These are phyloP conservation scores for Enteromius afrohamiltoni DNA, from an alignment of 2,797 vertebrate species.

Conservation along the genomic window DNA sequence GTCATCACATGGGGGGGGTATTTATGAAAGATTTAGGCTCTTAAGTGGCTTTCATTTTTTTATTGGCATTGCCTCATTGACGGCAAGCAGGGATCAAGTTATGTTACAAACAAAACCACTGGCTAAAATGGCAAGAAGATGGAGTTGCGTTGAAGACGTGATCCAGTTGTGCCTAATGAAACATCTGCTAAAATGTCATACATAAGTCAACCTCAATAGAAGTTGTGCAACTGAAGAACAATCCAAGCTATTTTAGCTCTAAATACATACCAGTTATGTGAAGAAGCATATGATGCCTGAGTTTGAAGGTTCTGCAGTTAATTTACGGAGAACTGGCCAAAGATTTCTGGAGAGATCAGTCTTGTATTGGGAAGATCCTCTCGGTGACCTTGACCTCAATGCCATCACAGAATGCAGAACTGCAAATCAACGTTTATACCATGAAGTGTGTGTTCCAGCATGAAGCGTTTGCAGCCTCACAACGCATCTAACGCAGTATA, in stretches of 20 bases:
- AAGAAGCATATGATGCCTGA: not conserved
- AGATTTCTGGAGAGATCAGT: not conserved
- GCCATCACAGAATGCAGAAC: not conserved
- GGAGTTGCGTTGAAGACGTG: not conserved
- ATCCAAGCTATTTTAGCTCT: not conserved
- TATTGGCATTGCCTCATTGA: not conserved
- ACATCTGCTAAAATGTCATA: slow-evolving; percentile 1
- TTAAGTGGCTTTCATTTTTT: not conserved
- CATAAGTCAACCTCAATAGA: not conserved
- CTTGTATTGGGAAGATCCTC: not conserved
- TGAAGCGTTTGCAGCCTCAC: not conserved
- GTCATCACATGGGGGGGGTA: not conserved
- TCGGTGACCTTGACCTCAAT: not conserved
- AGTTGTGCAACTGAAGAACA: slow-evolving; percentile 9
- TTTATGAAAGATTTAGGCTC: slow-evolving; percentile 2
- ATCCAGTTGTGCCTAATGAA: slow-evolving; percentile 10
- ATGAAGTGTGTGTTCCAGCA: slow-evolving; percentile 2
- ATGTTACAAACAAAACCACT: not conserved
- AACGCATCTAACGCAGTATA: not conserved
- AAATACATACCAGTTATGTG: not conserved
- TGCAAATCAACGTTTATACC: not conserved
- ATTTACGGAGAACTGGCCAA: not conserved
- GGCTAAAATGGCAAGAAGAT: slow-evolving; percentile 4
- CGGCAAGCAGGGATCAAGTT: not conserved
- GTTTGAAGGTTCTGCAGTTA: not conserved